Evolutionary conservation across 2,888 invertebrate species (phyloP), one percentile per base, ranked within the genome.

Genomic region (Drosophila borborema): DNA sequence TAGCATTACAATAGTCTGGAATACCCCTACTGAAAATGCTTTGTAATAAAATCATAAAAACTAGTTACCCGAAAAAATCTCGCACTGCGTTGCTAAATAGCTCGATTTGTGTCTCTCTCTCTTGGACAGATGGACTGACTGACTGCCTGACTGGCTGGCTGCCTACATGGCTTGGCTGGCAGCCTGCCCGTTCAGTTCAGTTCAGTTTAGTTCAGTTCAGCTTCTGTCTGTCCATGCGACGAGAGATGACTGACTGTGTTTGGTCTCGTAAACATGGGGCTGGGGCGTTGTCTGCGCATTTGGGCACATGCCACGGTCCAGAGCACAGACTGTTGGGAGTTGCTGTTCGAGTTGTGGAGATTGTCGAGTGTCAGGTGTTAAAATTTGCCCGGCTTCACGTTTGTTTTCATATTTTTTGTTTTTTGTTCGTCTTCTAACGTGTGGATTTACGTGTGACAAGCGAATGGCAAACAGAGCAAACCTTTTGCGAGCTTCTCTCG

Each of bases 361-460:
- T 43, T 40, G 48, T 41, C 36, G 64, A 59, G 53, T 81, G 77
- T 77, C 88, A 85, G 85, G 85, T 85, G 85, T 87, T 85, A 51
- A 87, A 87, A 85, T 87, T 85, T 79, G 84, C 66, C 72, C 75
- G 81, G 77, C 75, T 77, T 86, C 83, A 74, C 71, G 74, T 67
- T 67, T 55, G 23, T 41, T 23, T 54, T 23, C 36, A 40, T 54
- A 54, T 54, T 55, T 41, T 38, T 54, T 16, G 18, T 8, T 1
- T 38, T 1, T 14, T 38, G 38, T n/a, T n/a, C 49, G n/a, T 49
- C 49, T 49, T 18, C 18, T 41, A 14, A 46, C 46, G 74, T 55
- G 38, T 28, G 28, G 28, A 16, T n/a, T 41, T 10, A 46, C 46
- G 74, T 67, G 77, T 70, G 81, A 72, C 79, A 81, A 80, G 54